Evolutionary conservation across 37 sponge, comb jelly and placozoan genomes (phyloP).

Genomic region (Lycopodina hypogea): DNA sequence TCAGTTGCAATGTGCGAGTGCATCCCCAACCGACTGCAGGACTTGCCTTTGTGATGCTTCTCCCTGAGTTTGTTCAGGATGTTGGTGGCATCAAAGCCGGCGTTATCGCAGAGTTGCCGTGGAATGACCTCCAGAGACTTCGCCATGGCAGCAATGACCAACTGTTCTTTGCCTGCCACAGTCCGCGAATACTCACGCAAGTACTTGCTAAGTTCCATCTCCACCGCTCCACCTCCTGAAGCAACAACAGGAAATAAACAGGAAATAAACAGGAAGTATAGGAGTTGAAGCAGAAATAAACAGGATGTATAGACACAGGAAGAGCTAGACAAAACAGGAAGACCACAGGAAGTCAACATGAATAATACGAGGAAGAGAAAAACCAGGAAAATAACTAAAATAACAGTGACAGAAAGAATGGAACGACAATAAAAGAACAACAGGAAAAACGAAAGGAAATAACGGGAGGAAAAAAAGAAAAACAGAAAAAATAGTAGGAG

Average conservation of each 20-base stretch:
- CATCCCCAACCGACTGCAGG: no score
- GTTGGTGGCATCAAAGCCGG: conserved; percentile 97
- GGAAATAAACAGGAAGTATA: background rate
- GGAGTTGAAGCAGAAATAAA: background rate
- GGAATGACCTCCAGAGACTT: conserved; percentile 97
- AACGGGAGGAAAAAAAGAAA: no score
- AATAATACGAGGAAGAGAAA: no score
- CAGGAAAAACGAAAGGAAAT: no score
- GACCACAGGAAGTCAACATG: background rate
- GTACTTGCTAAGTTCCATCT: conserved; percentile 95
- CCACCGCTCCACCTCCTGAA: conserved; percentile 97
- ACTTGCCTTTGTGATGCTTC: conserved; percentile 85
- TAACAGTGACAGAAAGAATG: no score
- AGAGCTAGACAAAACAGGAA: background rate
- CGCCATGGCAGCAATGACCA: conserved; percentile 92
- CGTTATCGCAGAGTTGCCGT: conserved; percentile 97
- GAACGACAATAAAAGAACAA: no score
- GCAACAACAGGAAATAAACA: background rate
- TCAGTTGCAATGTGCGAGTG: no score
- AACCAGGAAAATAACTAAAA: no score
- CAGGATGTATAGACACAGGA: background rate
- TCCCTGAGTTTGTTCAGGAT: conserved; percentile 96
- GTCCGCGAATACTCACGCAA: conserved; percentile 86
- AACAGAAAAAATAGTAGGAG: background rate
- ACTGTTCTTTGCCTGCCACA: conserved; percentile 96